Conservation (phyloP, 2,797 vertebrate species). For the Trachops cirrhosus region DNA sequence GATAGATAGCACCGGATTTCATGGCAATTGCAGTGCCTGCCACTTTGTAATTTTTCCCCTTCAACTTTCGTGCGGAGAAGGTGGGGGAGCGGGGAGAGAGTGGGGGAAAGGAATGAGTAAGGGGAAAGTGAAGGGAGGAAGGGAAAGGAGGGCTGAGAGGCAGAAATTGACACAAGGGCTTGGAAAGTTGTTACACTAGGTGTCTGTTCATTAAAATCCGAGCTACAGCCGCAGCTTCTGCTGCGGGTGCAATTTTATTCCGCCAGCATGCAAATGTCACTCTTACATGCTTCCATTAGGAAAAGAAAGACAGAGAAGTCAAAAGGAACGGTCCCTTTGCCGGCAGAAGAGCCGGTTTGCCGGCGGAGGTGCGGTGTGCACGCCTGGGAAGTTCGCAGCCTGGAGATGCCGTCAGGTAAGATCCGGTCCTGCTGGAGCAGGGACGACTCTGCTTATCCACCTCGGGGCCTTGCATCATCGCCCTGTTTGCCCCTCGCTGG, state of each 20-base stretch:
- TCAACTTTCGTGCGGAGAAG: slow-evolving; percentile 77
- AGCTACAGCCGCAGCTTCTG: slow-evolving; percentile 70
- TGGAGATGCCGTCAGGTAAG: not conserved
- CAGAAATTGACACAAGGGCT: slow-evolving; percentile 67
- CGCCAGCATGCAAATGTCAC: slow-evolving; percentile 64
- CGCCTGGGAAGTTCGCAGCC: fast-evolving
- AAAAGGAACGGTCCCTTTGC: not conserved
- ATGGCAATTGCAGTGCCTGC: slow-evolving; percentile 72
- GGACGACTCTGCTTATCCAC: not conserved
- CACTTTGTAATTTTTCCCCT: slow-evolving; percentile 75
- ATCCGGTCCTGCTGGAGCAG: fast-evolving
- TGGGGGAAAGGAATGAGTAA: slow-evolving; percentile 40
- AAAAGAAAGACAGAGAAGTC: slow-evolving; percentile 52
- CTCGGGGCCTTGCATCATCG: not conserved
- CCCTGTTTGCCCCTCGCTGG: not conserved
- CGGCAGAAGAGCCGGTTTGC: not conserved
- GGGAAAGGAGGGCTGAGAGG: slow-evolving; percentile 59
- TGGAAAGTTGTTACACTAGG: slow-evolving; percentile 59
- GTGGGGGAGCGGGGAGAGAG: slow-evolving; percentile 29
- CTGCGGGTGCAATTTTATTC: slow-evolving; percentile 74
- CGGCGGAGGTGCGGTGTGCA: fast-evolving
- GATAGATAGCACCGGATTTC: slow-evolving; percentile 77
- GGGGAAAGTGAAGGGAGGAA: slow-evolving; percentile 23
- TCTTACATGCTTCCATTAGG: slow-evolving; percentile 61
- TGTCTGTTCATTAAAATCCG: slow-evolving; percentile 77